Evolutionary conservation across 2,888 invertebrate species (phyloP), one percentile per base, ranked within the genome.

Genomic region (Drosophila rellima): DNA sequence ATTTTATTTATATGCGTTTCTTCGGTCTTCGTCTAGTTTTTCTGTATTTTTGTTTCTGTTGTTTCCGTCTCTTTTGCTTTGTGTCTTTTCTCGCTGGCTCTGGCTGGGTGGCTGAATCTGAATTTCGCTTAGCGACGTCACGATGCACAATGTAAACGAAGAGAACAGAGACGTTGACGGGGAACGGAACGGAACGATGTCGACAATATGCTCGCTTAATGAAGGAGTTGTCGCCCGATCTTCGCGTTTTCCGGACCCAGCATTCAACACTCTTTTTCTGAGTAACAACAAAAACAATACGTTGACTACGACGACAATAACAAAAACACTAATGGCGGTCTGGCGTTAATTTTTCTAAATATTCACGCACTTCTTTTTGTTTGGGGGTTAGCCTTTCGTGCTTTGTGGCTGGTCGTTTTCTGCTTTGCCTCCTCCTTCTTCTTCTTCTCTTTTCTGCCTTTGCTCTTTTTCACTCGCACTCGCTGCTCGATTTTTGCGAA

Each of bases 281-380:
- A 26, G n/a, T 23, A 69, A 74, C 70, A 79, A 73, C 56, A 79
- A 65, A 66, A 72, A 78, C 56, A 54, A 65, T 54, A 74, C 68
- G 61, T 67, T 52, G 61, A 68, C 52, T 55, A 63, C 74, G 69
- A 76, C 73, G 50, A 75, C 61, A 64, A 76, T 61, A 72, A 80
- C 77, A 80, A 76, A 76, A 80, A 80, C 77, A 78, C 80, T 71
- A 76, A 77, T 77, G 77, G 77, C 77, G 76, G 62, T 72, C 57
- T 79, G 88, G 80, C 79, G 82, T 85, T 88, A 88, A 74, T 85
- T 83, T 85, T 83, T 70, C 89, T 81, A 81, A 81, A 78, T 84
- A 76, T 82, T 80, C 83, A 80, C 80, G 80, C 80, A 82, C 80
- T 80, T 51, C 37, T 51, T 79, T 77, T 64, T 74, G 56, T 70